Evolutionary conservation across 1,140 invertebrate species (phyloP), one percentile per base, ranked within the genome.

Genomic region (Listronotus bonariensis): DNA sequence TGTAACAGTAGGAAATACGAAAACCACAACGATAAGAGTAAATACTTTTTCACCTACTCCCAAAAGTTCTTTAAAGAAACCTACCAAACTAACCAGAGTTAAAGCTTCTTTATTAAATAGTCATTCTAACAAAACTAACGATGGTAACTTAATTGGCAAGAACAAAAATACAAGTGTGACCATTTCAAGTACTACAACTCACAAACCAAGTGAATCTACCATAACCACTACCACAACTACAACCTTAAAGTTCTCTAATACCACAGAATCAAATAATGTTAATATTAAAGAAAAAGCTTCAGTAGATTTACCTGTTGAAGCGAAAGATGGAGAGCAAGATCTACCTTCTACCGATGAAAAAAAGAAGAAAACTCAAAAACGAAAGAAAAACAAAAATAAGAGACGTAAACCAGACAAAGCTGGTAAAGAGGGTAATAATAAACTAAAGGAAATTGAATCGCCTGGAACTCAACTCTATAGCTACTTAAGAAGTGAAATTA

Each of bases 401-500:
- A 80, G 84, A 56, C 78, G 82, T 3, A 82, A 82, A 59, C 84
- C 84, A 45, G 82, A 83, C 71, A 73, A 76, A 54, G 82, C 83
- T 72, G 81, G 77, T 42, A 75, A 78, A 34, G 11, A 80, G 80
- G 17, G 80, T 78, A 69, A 80, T 78, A 64, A 81, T 79, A 10
- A 67, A 38, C 46, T 77, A 77, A 36, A 15, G 74, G 82, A 60
- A 84, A 46, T 38, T 5, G 54, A 85, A 65, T 85, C 85, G 7
- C 83, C 90, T 1, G 84, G 86, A 18, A 88, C 88, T 0, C 87
- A 89, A 76, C 86, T 92, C 32, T 92, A 91, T 68, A 91, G 89
- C 72, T 92, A 89, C 70, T 76, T 92, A 17, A 88, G 88, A 8
- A 81, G 89, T 70, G 89, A 91, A 81, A 87, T 92, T 0, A 90